Evolutionary conservation across 2,797 vertebrate species (phyloP).

Genomic region (Tachyglossus aculeatus): DNA sequence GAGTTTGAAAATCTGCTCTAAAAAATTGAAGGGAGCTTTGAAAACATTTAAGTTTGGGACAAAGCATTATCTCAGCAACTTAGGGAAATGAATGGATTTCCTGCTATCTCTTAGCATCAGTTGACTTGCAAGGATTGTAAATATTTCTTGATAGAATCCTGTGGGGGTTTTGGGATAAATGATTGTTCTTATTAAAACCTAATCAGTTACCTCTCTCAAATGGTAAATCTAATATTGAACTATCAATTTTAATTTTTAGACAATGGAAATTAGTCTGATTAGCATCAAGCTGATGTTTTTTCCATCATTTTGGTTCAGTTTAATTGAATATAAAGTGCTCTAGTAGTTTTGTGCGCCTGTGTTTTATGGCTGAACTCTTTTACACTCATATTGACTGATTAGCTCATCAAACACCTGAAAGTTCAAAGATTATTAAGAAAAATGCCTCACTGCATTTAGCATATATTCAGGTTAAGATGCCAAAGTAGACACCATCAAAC

Average conservation of each 20-base stretch:
- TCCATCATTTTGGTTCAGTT: neutral
- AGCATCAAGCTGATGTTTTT: slow-evolving; percentile 10
- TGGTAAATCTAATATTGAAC: neutral
- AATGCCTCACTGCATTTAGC: neutral
- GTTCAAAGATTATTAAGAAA: neutral
- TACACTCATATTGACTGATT: slow-evolving; percentile 6
- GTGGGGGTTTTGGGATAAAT: slow-evolving; percentile 14
- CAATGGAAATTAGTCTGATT: slow-evolving; percentile 21
- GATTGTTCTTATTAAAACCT: slow-evolving; percentile 15
- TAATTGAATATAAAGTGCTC: neutral
- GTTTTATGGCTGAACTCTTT: slow-evolving; percentile 14
- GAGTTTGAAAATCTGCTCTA: too few species aligned
- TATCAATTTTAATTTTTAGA: slow-evolving; percentile 30
- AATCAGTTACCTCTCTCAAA: slow-evolving; percentile 6
- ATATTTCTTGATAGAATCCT: slow-evolving; percentile 10
- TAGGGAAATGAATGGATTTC: neutral
- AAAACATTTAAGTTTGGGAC: neutral
- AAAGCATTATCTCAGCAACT: neutral
- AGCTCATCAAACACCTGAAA: neutral
- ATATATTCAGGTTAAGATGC: slow-evolving; percentile 1
- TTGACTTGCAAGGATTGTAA: slow-evolving; percentile 12
- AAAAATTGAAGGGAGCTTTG: too few species aligned
- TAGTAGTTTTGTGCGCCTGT: neutral
- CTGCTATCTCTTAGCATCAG: neutral
- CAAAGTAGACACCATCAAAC: neutral